Conservation (phyloP, 1,140 invertebrate genomes). For the Heliconius congener region DNA sequence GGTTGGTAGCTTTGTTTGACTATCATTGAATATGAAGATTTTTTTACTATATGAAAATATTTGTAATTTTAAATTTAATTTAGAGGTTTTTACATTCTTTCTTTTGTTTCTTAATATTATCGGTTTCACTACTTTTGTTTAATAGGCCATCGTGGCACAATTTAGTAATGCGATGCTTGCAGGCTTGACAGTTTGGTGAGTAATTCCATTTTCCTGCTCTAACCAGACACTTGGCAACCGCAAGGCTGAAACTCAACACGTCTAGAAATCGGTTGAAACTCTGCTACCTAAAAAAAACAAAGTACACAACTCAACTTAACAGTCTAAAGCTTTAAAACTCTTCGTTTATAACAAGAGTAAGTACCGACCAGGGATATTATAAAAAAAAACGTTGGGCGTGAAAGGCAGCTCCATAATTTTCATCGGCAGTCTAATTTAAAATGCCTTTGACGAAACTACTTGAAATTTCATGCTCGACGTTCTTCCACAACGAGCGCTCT, state of each 20-base stretch:
- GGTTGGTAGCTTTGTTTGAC: background rate
- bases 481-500: background rate
- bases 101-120: no score
- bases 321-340: background rate
- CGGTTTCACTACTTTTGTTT: no score
- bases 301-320: background rate
- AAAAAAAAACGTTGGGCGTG: background rate
- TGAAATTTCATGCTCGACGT: conserved; percentile 9
- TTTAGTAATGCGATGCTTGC: no score
- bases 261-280: no score
- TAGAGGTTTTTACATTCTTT: no score
- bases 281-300: no score
- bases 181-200: no score
- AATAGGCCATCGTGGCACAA: no score
- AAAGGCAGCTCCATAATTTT: background rate
- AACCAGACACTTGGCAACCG: no score
- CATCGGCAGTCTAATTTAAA: conserved; percentile 15
- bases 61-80: no score
- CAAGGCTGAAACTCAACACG: no score
- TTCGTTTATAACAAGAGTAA: background rate
- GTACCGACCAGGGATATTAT: background rate
- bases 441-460: conserved; percentile 17
- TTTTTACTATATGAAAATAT: background rate
- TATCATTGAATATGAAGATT: background rate
- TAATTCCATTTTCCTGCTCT: no score